A percentile compares a stretch with the other conserved stretches of the same genome.
These are phyloP conservation scores for Lepilemur septentrionalis DNA, from an alignment of 2,797 vertebrate species.

Conservation along the genomic window DNA sequence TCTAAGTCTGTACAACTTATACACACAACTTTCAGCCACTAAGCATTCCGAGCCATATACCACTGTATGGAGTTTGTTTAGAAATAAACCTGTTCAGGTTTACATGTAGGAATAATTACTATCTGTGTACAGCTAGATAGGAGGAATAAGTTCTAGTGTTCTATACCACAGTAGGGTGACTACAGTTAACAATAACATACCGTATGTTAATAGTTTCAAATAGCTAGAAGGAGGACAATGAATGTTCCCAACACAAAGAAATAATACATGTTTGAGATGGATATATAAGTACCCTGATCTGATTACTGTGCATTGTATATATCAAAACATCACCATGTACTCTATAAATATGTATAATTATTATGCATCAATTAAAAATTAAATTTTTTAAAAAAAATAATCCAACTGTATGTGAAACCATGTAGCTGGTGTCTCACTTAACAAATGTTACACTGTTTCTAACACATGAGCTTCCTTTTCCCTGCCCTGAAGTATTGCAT, in stretches of 20 bases:
- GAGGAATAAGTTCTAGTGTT: background rate
- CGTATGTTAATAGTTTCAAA: background rate
- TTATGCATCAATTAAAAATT: background rate
- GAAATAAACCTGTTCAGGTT: background rate
- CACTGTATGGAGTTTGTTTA: rapidly evolving
- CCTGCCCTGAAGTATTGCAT: rapidly evolving
- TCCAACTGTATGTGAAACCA: background rate
- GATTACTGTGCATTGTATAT: background rate
- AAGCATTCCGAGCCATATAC: background rate
- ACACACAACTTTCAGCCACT: background rate
- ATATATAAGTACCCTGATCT: background rate
- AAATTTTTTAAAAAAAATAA: background rate
- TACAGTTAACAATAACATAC: background rate
- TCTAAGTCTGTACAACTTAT: background rate
- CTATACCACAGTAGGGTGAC: background rate
- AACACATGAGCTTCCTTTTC: background rate
- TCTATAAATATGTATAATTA: background rate
- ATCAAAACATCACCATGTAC: background rate
- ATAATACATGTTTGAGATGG: background rate
- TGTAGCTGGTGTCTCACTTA: background rate
- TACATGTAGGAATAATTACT: background rate
- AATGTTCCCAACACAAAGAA: background rate
- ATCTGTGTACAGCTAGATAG: background rate
- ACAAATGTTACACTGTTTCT: background rate
- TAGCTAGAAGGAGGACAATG: background rate